Evolutionary conservation across 1,140 invertebrate species (phyloP), one percentile per base, ranked within the genome.

Genomic region (Philopotamus ludificatus): DNA sequence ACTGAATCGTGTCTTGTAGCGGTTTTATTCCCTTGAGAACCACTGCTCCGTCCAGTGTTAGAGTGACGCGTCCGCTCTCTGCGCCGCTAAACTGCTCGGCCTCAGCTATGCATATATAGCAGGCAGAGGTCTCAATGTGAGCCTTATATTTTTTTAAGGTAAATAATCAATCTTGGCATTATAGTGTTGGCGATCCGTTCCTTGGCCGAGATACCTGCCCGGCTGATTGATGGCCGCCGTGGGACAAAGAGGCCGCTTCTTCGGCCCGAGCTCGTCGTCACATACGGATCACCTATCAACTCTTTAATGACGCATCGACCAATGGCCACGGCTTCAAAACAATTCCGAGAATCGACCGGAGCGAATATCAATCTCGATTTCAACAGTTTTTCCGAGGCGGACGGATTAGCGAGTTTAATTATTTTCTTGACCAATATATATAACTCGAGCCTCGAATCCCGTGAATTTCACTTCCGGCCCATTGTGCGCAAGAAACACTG

Each of bases 191-290:
- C 15, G 28, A 21, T 58, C 18, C 55, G 39, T 44, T 58, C 55
- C 55, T 58, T 58, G 55, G 55, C 55, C 55, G 55, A 58, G 55
- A 58, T 58, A 58, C 55, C 55, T 23, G 28, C 55, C 28, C 28
- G 55, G 28, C 55, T 58, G 55, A 58, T 58, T 58, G 55, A 58
- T 58, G 55, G 55, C 55, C n/a, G 55, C 55, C 16, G 25, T n/a
- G 55, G 39, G 23, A 58, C 28, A 58, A 58, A 58, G 55, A 21
- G 39, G 55, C 39, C 34, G 55, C 39, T 58, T 16, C 44, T 47
- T 47, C 44, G 44, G 18, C 18, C 8, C 44, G 18, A 15, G 18
- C 44, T 47, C 44, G 8, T 47, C 44, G 44, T 47, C 44, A 47
- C 44, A 47, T 20, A 39, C 34, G n/a, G 8, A 8, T 39, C n/a